Conservation (phyloP, 2,797 vertebrate species). For the Girardinus metallicus region DNA sequence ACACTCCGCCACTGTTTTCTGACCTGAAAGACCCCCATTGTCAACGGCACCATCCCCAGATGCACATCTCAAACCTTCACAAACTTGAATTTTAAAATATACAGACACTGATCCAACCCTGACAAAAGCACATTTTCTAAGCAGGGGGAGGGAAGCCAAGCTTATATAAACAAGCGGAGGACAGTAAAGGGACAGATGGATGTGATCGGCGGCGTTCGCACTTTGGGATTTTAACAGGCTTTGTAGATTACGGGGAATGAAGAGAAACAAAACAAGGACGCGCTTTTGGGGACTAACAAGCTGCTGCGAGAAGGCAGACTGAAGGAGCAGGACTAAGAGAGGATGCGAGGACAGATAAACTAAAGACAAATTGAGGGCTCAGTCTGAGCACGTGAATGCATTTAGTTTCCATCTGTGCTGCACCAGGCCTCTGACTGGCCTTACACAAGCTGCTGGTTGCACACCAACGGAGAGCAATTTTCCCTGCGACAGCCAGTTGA, state of each 20-base stretch:
- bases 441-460: constrained; percentile 29
- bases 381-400: constrained; percentile 49
- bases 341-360: constrained; percentile 50
- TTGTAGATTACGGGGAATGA: constrained; percentile 35
- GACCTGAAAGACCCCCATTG: constrained; percentile 81
- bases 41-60: constrained; percentile 59
- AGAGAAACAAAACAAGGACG: constrained; percentile 39
- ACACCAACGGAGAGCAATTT: constrained; percentile 56
- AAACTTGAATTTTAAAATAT: constrained; percentile 80
- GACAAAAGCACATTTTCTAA: constrained; percentile 47
- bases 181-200: constrained; percentile 57
- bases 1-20: constrained; percentile 72
- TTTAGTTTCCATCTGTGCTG: constrained; percentile 42
- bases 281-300: constrained; percentile 49
- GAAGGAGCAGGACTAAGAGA: constrained; percentile 38
- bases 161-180: constrained; percentile 73
- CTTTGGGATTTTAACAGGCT: constrained; percentile 57
- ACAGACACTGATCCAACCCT: constrained; percentile 74
- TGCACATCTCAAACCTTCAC: constrained; percentile 76
- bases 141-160: constrained; percentile 57
- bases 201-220: constrained; percentile 33
- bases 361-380: constrained; percentile 56
- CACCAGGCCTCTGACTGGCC: constrained; percentile 35
- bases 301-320: constrained; percentile 31
- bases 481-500: constrained; percentile 60